Evolutionary conservation across 64 coral and sea anemone genomes (phyloP).

Genomic region (Dendrophyllia cribrosa): DNA sequence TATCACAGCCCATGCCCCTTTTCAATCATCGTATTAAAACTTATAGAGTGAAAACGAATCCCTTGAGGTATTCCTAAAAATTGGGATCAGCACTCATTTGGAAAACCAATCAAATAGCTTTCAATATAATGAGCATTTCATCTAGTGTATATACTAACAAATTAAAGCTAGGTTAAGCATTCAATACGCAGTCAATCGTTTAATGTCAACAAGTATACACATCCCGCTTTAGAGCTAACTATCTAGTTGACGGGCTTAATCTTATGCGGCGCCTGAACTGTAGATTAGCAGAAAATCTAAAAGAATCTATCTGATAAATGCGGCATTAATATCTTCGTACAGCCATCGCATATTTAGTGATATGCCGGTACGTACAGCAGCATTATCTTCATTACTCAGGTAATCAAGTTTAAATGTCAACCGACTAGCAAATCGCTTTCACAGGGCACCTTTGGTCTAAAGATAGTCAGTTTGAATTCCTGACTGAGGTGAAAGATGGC

Average conservation of each 20-base stretch:
- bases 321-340: not conserved
- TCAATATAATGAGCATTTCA: not conserved
- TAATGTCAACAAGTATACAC: conserved; percentile 4
- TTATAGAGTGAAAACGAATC: too few relatives aligned
- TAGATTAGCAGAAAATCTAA: not conserved
- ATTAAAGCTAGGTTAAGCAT: conserved; percentile 1
- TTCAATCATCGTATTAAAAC: too few relatives aligned
- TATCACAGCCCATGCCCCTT: too few relatives aligned
- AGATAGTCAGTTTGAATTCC: not conserved
- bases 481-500: not conserved
- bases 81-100: too few relatives aligned
- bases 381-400: not conserved
- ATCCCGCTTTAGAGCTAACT: not conserved
- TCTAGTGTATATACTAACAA: not conserved
- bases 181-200: not conserved
- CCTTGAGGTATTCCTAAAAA: too few relatives aligned
- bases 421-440: not conserved
- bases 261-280: not conserved
- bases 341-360: not conserved
- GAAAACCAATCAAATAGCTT: not conserved
- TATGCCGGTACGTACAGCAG: not conserved
- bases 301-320: not conserved
- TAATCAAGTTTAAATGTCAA: conserved; percentile 14
- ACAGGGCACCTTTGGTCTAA: not conserved
- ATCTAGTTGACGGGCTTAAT: conserved; percentile 3